A percentile compares a stretch with the other conserved stretches of the same genome.
Conservation (phyloP, 2,888 invertebrate species). For the Meta bourneti region DNA sequence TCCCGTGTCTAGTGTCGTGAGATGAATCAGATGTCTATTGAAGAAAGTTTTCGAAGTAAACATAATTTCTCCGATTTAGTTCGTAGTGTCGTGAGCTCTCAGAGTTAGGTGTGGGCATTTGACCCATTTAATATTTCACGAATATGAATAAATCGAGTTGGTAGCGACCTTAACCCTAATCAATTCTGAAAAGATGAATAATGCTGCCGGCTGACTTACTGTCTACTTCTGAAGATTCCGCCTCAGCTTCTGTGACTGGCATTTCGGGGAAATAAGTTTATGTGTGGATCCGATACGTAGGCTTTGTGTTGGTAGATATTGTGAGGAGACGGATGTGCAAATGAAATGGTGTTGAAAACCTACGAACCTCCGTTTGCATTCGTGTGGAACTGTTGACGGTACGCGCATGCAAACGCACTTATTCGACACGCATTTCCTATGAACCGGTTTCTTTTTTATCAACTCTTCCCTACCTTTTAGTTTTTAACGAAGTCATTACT, state of each 20-base stretch:
- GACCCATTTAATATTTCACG: conserved; percentile 28
- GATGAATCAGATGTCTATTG: too few relatives aligned
- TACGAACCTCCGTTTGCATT: conserved; percentile 21
- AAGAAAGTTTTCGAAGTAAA: too few relatives aligned
- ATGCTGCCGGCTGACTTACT: not conserved
- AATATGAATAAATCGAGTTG: conserved; percentile 3
- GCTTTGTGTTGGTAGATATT: conserved; percentile 23
- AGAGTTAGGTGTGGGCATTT: conserved; percentile 40
- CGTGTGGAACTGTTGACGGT: conserved; percentile 43
- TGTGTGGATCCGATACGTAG: not conserved
- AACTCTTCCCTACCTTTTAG: conserved; percentile 12
- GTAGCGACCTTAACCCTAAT: conserved; percentile 50
- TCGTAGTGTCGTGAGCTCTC: too few relatives aligned
- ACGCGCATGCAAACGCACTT: conserved; percentile 20
- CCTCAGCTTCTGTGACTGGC: not conserved
- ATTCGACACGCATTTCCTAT: conserved; percentile 52
- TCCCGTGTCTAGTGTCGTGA: too few relatives aligned
- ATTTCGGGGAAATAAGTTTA: conserved; percentile 7
- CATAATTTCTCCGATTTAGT: too few relatives aligned
- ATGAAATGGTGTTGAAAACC: conserved; percentile 21
- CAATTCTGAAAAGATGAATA: not conserved
- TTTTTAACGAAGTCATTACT: conserved; percentile 39
- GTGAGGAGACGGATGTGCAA: conserved; percentile 5
- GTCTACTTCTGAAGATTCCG: conserved; percentile 29
- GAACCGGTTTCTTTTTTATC: conserved; percentile 56